Conservation (phyloP, 2,888 invertebrate genomes). For the Salticus scenicus region DNA sequence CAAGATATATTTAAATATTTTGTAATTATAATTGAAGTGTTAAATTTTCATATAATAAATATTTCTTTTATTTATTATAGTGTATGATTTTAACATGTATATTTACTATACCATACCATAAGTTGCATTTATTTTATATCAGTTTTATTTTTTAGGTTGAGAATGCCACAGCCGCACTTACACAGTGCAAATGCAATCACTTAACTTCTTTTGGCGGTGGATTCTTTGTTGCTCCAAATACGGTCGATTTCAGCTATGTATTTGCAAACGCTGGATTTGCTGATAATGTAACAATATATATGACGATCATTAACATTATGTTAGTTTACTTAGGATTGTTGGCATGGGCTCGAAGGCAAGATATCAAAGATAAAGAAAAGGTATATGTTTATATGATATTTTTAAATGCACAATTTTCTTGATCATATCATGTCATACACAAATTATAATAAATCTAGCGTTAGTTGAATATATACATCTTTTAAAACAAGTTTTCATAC, state of each 20-base stretch:
- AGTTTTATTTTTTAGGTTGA: conserved; percentile 64
- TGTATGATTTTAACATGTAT: no score
- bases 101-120: no score
- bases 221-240: conserved; percentile 77
- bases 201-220: conserved; percentile 77
- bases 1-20: no score
- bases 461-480: no score
- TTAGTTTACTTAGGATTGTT: conserved; percentile 75
- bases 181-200: conserved; percentile 74
- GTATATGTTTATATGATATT: conserved; percentile 72
- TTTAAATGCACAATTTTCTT: no score
- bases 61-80: no score
- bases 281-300: conserved; percentile 75
- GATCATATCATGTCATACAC: no score
- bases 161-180: conserved; percentile 71
- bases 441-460: no score
- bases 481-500: no score
- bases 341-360: conserved; percentile 76
- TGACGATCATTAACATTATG: conserved; percentile 75
- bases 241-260: conserved; percentile 77
- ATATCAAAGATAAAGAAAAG: conserved; percentile 76
- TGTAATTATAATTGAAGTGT: no score
- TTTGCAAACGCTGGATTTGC: conserved; percentile 77
- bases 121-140: no score
- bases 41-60: no score